phyloP scores from a whole-genome alignment of 2,113 vertebrate species.

The Indicator maculatus region DNA sequence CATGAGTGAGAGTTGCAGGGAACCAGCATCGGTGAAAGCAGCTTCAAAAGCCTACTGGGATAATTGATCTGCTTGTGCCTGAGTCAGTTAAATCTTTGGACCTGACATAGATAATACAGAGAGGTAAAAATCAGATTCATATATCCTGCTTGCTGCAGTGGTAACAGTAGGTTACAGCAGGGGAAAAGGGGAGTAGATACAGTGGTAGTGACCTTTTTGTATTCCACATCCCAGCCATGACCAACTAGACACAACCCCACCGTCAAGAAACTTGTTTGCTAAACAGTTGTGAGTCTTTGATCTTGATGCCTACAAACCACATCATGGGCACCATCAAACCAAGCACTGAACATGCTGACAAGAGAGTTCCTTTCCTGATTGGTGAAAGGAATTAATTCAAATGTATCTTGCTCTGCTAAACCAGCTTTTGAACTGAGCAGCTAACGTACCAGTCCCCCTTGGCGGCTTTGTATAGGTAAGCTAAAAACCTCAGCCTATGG shows the following conservation, averaged over 20 bases:
- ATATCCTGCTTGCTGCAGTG: neutral
- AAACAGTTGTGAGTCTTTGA: neutral
- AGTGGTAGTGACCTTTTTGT: neutral
- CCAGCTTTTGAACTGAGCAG: neutral
- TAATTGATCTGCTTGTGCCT: slow-evolving; percentile 9
- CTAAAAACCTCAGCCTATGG: neutral
- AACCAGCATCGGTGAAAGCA: neutral
- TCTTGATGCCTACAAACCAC: neutral
- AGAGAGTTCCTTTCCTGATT: neutral
- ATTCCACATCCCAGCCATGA: neutral
- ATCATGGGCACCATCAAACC: neutral
- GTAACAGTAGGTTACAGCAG: neutral
- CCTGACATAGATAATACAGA: neutral
- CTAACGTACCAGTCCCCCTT: neutral
- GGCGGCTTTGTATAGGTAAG: neutral
- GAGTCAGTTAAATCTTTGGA: neutral
- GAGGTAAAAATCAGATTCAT: neutral
- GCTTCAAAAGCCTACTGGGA: neutral
- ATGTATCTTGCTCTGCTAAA: neutral
- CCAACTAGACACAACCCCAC: neutral
- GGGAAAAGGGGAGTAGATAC: neutral
- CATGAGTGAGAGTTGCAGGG: neutral
- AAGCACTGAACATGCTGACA: neutral
- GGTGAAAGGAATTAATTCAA: neutral
- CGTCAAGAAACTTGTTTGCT: neutral